Percentiles rank a stretch among this genome's conserved stretches.
These are phyloP conservation scores for Aythya fuligula DNA, from an alignment of 2,797 vertebrate species.

Conservation along the genomic window DNA sequence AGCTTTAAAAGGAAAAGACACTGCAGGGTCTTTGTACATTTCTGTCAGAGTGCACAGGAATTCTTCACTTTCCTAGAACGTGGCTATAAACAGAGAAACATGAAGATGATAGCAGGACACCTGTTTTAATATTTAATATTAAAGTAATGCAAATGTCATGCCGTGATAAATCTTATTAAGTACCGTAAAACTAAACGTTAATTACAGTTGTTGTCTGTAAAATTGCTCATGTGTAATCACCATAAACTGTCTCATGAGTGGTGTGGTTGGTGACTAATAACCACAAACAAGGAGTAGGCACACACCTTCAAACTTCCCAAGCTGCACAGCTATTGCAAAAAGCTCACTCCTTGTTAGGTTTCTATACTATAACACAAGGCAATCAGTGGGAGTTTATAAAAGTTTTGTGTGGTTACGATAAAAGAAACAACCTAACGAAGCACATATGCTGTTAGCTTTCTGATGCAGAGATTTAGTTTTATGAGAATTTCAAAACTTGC, in stretches of 20 bases:
- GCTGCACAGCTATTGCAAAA: slow-evolving; percentile 33
- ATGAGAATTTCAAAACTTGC: not conserved
- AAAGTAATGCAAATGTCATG: not conserved
- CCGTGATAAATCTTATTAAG: slow-evolving; percentile 51
- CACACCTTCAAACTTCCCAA: slow-evolving; percentile 31
- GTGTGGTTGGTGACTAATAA: slow-evolving; percentile 73
- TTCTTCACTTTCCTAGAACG: not conserved
- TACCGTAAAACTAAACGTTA: slow-evolving; percentile 35
- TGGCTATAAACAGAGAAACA: not conserved
- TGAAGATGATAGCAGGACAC: not conserved
- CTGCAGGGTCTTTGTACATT: not conserved
- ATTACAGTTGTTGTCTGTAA: slow-evolving; percentile 55
- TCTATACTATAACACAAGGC: not conserved
- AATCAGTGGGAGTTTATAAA: slow-evolving; percentile 33
- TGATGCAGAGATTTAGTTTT: not conserved
- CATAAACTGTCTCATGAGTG: slow-evolving; percentile 56
- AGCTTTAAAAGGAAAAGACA: not conserved
- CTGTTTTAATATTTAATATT: not conserved
- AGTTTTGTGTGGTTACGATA: not conserved
- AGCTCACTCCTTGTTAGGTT: slow-evolving; percentile 11
- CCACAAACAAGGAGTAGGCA: slow-evolving; percentile 63
- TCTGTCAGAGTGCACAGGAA: not conserved
- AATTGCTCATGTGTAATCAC: slow-evolving; percentile 53
- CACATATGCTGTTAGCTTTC: not conserved
- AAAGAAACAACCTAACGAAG: slow-evolving; percentile 43